Conservation (phyloP, 2,888 invertebrate genomes). For the Dasypogon diadema region DNA sequence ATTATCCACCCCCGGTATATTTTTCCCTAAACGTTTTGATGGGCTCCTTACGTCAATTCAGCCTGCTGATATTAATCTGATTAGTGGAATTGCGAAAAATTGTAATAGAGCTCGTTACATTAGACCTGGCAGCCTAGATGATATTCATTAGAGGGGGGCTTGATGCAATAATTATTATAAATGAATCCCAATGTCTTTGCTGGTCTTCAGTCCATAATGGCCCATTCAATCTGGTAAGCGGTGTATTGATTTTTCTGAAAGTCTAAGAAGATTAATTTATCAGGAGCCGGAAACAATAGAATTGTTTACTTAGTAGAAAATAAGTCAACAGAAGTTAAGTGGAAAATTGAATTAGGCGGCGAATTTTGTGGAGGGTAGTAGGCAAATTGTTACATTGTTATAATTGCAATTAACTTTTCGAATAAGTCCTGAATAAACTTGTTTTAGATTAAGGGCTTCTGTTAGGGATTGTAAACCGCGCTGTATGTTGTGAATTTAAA, state of each 20-base stretch:
- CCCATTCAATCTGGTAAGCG: background rate
- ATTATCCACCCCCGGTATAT: background rate
- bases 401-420: background rate
- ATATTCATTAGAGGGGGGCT: no score
- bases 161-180: no score
- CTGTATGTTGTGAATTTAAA: no score
- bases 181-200: no score
- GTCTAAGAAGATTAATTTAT: background rate
- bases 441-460: background rate
- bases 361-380: background rate
- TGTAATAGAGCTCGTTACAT: background rate
- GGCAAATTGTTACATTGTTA: background rate
- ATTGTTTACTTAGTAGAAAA: background rate
- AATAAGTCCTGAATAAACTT: background rate
- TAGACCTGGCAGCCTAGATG: background rate
- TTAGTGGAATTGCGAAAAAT: background rate
- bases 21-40: background rate
- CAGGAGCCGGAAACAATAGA: slow-evolving; percentile 2
- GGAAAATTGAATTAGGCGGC: background rate
- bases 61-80: background rate
- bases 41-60: background rate
- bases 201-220: no score
- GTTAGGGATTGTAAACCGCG: no score
- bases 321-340: slow-evolving; percentile 7
- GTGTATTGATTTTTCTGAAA: background rate